A percentile compares a stretch with the other conserved stretches of the same genome.
These are phyloP conservation scores for Orchesella cincta DNA, from an alignment of 1,140 invertebrate genomes.

Conservation along the genomic window DNA sequence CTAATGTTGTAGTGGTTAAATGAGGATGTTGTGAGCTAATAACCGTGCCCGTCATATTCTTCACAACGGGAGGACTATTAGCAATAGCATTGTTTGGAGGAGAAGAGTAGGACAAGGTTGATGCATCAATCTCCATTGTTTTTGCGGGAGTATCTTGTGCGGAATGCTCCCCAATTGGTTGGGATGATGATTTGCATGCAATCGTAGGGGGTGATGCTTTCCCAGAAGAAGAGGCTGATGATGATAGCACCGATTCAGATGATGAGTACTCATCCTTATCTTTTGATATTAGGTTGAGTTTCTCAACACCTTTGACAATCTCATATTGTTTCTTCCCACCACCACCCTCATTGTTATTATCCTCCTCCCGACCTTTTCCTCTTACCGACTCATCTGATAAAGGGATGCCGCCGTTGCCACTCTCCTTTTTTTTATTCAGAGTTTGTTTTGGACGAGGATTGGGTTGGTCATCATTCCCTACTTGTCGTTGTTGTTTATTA, in stretches of 20 bases:
- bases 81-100: slow-evolving; percentile 2
- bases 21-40: slow-evolving; percentile 18
- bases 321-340: background rate
- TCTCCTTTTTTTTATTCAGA: too few species aligned
- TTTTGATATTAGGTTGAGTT: slow-evolving; percentile 4
- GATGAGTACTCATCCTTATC: slow-evolving; percentile 20
- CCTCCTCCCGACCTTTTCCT: background rate
- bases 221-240: slow-evolving; percentile 6
- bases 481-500: too few species aligned
- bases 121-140: background rate
- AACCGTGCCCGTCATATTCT: background rate
- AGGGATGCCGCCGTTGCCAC: too few species aligned
- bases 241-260: slow-evolving; percentile 17
- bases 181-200: too few species aligned
- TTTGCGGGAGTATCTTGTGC: background rate
- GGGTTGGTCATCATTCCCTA: background rate
- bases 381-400: too few species aligned
- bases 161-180: background rate
- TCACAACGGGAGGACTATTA: background rate
- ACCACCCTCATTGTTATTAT: background rate
- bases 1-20: background rate
- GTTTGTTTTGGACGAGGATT: too few species aligned
- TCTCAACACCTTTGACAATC: background rate
- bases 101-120: background rate
- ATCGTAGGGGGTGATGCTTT: background rate